Conservation (phyloP, 2,888 invertebrate genomes). For the Malacosoma neustria region DNA sequence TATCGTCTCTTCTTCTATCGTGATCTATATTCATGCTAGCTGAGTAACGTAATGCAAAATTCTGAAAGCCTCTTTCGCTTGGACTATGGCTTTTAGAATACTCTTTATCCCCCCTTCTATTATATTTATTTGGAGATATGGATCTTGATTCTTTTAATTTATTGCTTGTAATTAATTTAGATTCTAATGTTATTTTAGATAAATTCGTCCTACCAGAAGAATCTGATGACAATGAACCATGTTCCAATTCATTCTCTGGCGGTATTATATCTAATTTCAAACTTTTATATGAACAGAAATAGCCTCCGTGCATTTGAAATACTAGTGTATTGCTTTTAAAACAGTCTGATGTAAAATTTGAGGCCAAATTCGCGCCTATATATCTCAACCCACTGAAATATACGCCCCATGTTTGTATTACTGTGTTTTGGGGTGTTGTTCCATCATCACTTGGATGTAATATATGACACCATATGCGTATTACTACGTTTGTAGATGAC, state of each 20-base stretch:
- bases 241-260: constrained; percentile 56
- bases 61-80: constrained; percentile 52
- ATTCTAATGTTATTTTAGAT: constrained; percentile 49
- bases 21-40: constrained; percentile 46
- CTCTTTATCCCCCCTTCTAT: constrained; percentile 44
- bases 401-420: constrained; percentile 88
- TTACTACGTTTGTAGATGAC: constrained; percentile 63
- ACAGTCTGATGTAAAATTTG: constrained; percentile 79
- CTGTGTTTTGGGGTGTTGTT: constrained; percentile 59
- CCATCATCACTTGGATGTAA: constrained; percentile 26
- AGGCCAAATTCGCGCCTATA: constrained; percentile 80
- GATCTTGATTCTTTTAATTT: constrained; percentile 53
- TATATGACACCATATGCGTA: constrained; percentile 64
- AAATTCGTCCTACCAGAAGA: constrained; percentile 52
- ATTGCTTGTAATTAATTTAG: constrained; percentile 38
- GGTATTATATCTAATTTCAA: constrained; percentile 65
- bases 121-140: constrained; percentile 48
- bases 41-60: constrained; percentile 43
- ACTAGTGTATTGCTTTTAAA: constrained; percentile 85
- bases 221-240: constrained; percentile 54
- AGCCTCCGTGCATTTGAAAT: constrained; percentile 91
- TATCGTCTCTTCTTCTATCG: constrained; percentile 30
- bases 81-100: constrained; percentile 70
- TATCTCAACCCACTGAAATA: constrained; percentile 89
- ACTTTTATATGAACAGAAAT: constrained; percentile 80